Evolutionary conservation across 2,888 invertebrate genomes (phyloP), one percentile per base, ranked within the genome.

Genomic region (Drosophila recens): DNA sequence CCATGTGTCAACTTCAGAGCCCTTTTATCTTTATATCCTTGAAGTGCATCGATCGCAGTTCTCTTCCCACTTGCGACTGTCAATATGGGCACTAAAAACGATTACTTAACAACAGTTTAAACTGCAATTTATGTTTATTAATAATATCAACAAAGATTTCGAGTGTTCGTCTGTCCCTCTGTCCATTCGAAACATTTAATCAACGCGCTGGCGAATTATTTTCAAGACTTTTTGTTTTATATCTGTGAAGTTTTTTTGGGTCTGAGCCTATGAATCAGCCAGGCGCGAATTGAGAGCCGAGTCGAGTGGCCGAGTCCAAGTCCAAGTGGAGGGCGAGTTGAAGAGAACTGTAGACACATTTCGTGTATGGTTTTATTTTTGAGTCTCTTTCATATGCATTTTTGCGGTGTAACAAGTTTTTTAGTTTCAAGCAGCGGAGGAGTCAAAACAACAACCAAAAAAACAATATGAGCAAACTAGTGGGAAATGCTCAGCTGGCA

Each of bases 91-190:
- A 73, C 62, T 78, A 56, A 80, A 85, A 80, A 69, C 82, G 80
- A 82, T 82, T 82, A 82, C 75, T 82, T 86, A 82, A 80, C 87
- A 90, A 85, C 90, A 89, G 87, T 85, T 90, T 90, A 90, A 90
- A 82, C 86, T 77, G 82, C 80, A 88, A 90, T 79, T 81, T 83
- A 79, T 81, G 79, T 84, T 87, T 87, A 90, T 89, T 90, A 90
- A 90, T 90, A 89, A 89, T 90, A 90, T 90, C 89, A 90, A 89
- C 90, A 90, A 76, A 79, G 63, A 58, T 68, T 68, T 56, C 45
- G n/a, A 17, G 4, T 52, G 45, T 58, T 23, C 49, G 15, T 48
- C 42, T 20, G 17, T 36, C 48, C 17, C 38, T 4, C 17, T 2
- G n/a, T 43, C 34, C 34, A 33, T 42, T 36, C 10, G 38, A 38